phyloP scores from a whole-genome alignment of 2,888 invertebrate genomes.

The Epirrhoe tristata region DNA sequence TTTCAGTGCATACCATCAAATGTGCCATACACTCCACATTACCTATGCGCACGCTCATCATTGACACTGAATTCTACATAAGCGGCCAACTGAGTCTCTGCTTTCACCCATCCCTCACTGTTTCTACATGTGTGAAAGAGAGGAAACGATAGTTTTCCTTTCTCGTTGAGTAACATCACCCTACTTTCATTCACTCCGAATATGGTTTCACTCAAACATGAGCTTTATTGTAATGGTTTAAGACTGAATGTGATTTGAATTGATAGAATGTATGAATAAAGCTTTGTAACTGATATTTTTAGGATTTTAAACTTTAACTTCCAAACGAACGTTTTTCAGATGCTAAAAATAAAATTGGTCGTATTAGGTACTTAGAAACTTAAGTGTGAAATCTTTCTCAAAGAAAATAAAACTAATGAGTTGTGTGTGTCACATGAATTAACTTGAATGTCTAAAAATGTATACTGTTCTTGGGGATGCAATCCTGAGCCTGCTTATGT shows the following conservation, averaged over 20 bases:
- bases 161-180: conserved; percentile 56
- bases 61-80: conserved; percentile 82
- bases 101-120: conserved; percentile 66
- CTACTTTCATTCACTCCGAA: conserved; percentile 8
- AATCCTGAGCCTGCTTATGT: no score
- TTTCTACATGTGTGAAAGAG: conserved; percentile 62
- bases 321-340: no score
- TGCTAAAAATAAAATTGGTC: no score
- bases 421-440: no score
- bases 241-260: neutral
- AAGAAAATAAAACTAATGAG: no score
- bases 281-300: neutral
- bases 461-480: no score
- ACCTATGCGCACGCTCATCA: conserved; percentile 52
- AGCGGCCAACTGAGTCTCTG: conserved; percentile 71
- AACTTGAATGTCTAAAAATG: no score
- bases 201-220: neutral
- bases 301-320: neutral
- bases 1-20: conserved; percentile 47
- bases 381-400: no score
- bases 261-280: neutral
- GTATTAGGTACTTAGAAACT: no score
- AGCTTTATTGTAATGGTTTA: neutral
- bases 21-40: conserved; percentile 41
- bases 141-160: conserved; percentile 74